These are phyloP conservation scores for Galerucella nymphaeae DNA, from an alignment of 2,888 invertebrate species.

Conservation along the genomic window DNA sequence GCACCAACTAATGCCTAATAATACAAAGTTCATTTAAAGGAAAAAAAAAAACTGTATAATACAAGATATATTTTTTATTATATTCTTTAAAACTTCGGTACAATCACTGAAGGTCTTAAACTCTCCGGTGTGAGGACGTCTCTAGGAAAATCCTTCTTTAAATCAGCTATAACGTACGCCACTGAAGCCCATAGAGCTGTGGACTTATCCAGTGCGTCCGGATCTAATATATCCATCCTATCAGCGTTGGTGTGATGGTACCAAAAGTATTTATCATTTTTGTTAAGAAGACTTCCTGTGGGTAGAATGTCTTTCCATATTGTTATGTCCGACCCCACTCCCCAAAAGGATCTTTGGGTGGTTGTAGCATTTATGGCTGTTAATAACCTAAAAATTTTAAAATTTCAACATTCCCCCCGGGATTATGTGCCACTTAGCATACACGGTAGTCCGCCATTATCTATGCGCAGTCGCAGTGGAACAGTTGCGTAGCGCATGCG, in stretches of 20 bases:
- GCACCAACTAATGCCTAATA: constrained; percentile 25
- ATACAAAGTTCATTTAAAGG: background rate
- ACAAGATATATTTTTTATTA: no score
- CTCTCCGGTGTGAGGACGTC: constrained; percentile 30
- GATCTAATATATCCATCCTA: constrained; percentile 80
- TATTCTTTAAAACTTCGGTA: no score
- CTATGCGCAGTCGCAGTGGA: no score
- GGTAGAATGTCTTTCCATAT: constrained; percentile 74
- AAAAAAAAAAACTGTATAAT: no score
- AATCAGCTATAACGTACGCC: constrained; percentile 82
- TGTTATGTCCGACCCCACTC: constrained; percentile 77
- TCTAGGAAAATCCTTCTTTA: constrained; percentile 75
- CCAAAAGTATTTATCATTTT: constrained; percentile 78
- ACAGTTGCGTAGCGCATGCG: no score
- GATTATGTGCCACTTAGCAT: no score
- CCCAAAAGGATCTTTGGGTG: constrained; percentile 62
- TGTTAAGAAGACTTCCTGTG: constrained; percentile 75
- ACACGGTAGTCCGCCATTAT: no score
- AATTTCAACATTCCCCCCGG: background rate
- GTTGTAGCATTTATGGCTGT: constrained; percentile 75
- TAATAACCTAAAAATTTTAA: constrained; percentile 67
- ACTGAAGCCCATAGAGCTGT: constrained; percentile 83
- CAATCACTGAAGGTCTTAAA: background rate
- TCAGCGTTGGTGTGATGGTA: constrained; percentile 86
- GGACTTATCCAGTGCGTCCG: constrained; percentile 76